These are phyloP conservation scores for Drosophila sordidula DNA, from an alignment of 2,888 invertebrate species.

Conservation along the genomic window DNA sequence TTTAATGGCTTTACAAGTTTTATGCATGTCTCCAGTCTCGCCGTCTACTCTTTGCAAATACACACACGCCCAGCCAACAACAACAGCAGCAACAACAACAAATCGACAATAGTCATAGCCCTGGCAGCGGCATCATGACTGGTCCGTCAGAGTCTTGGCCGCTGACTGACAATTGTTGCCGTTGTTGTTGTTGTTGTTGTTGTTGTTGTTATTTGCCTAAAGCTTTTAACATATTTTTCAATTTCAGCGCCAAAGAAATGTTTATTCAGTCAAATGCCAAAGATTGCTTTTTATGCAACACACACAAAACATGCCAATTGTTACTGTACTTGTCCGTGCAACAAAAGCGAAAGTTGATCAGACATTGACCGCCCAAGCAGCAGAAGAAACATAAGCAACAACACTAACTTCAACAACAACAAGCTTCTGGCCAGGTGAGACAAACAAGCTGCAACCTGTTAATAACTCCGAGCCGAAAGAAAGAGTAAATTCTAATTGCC, in stretches of 20 bases:
- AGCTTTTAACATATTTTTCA: slow-evolving; percentile 76
- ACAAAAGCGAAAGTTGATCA: slow-evolving; percentile 64
- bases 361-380: slow-evolving; percentile 32
- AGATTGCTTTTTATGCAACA: slow-evolving; percentile 68
- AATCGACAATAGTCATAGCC: slow-evolving; percentile 49
- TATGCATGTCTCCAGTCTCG: slow-evolving; percentile 54
- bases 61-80: slow-evolving; percentile 71
- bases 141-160: slow-evolving; percentile 43
- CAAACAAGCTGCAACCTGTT: not conserved
- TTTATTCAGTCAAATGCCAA: slow-evolving; percentile 52
- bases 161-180: slow-evolving; percentile 53
- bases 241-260: slow-evolving; percentile 59
- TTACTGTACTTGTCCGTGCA: slow-evolving; percentile 37
- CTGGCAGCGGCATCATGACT: slow-evolving; percentile 51
- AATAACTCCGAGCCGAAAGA: not conserved
- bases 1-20: slow-evolving; percentile 65
- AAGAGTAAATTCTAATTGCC: too few species aligned
- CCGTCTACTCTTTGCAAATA: slow-evolving; percentile 49
- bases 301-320: slow-evolving; percentile 59
- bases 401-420: not conserved
- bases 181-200: slow-evolving; percentile 25
- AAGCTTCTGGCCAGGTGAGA: slow-evolving; percentile 16
- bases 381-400: slow-evolving; percentile 15
- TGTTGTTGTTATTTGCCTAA: slow-evolving; percentile 50
- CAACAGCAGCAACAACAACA: slow-evolving; percentile 25